phyloP scores from a whole-genome alignment of 2,888 invertebrate species.

The Dasypolia templi region DNA sequence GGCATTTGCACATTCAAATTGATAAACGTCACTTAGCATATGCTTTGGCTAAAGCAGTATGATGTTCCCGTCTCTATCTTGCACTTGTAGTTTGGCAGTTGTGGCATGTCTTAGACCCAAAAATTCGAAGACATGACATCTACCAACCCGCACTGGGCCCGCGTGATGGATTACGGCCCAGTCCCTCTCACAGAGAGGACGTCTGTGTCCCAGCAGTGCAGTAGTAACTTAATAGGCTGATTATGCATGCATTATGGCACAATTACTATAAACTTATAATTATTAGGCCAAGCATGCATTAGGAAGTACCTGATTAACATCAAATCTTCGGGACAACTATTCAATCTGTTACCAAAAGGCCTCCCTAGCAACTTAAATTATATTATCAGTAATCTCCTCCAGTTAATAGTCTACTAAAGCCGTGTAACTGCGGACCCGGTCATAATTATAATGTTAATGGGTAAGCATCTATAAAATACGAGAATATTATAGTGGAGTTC shows the following conservation, averaged over 20 bases:
- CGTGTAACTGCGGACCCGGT: slow-evolving; percentile 37
- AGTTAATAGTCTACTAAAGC: slow-evolving; percentile 60
- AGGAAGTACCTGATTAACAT: slow-evolving; percentile 67
- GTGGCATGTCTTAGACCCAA: no score
- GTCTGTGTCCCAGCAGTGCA: no score
- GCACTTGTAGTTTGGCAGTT: neutral
- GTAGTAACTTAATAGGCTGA: no score
- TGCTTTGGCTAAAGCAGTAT: neutral
- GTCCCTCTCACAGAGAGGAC: no score
- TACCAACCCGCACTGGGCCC: no score
- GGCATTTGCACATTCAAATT: neutral
- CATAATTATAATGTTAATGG: slow-evolving; percentile 54
- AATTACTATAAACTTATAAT: slow-evolving; percentile 37
- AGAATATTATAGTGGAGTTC: slow-evolving; percentile 1
- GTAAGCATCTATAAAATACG: slow-evolving; percentile 40
- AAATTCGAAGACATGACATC: no score
- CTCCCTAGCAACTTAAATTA: slow-evolving; percentile 65
- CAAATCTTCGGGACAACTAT: slow-evolving; percentile 62
- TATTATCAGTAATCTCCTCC: slow-evolving; percentile 62
- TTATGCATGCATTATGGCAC: no score
- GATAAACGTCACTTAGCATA: neutral
- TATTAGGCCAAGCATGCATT: slow-evolving; percentile 40
- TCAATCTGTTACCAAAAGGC: slow-evolving; percentile 58
- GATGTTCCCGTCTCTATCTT: neutral
- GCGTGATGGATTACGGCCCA: no score